Evolutionary conservation across 1,140 invertebrate genomes (phyloP), one percentile per base, ranked within the genome.

Genomic region (Gryllus bimaculatus): DNA sequence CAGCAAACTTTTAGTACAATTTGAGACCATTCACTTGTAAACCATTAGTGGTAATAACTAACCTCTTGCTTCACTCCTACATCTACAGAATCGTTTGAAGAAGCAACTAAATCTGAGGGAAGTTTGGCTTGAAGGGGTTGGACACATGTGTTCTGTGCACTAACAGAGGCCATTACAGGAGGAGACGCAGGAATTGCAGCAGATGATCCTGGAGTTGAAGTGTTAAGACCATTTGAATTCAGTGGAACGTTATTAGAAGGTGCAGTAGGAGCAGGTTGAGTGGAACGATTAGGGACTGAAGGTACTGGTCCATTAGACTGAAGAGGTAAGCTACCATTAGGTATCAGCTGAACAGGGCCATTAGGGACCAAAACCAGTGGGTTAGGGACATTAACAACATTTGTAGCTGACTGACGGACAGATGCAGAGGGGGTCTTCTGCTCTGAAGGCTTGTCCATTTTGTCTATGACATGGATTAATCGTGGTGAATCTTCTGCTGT

Each of bases 371-470:
- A 20, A 48, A 48, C 48, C 39, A 77, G 18, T 21, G 76, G 48
- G 20, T 47, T 48, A 8, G 76, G 78, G 21, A 79, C 73, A 74
- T 73, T 39, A 8, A 79, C 78, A 48, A 79, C 74, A 39, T 48
- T 79, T 21, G 73, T 74, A 49, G 66, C 48, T 47, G 78, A 49
- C 74, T 79, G 78, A 21, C 78, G 26, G 78, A 48, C 66, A 75
- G 76, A 39, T 39, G 26, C 78, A 15, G 79, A 54, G 18, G 81
- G 77, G 48, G 79, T 79, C 66, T 81, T 81, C 54, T 80, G 47
- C 18, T 81, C 81, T 20, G 77, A 77, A 7, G 80, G 78, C 49
- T 81, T 81, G 26, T 81, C 81, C 21, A 81, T 76, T 73, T 77
- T 77, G n/a, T 80, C 79, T 20, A 80, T 80, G n/a, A 80, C 79